Evolutionary conservation across 2,888 invertebrate genomes (phyloP).

Genomic region (Xestia c-nigrum): DNA sequence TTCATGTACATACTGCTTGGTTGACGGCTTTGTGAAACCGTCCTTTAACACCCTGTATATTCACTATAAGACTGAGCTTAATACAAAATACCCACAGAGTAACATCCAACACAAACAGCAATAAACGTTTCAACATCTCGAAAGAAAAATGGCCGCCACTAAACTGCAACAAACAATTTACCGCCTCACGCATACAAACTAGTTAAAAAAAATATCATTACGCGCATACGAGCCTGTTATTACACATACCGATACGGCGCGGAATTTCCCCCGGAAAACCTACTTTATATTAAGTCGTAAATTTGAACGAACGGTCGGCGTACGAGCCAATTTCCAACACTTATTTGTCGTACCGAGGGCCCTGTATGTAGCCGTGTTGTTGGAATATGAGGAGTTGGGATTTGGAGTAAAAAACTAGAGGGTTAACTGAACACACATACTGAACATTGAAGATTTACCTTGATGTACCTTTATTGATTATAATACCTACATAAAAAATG

Average conservation of each 20-base stretch:
- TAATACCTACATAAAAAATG: no score
- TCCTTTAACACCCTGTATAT: background rate
- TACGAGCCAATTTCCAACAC: conserved; percentile 79
- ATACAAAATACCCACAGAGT: background rate
- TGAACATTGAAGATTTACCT: background rate
- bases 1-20: no score
- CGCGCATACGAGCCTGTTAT: conserved; percentile 49
- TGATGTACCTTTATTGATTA: background rate
- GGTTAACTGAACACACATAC: background rate
- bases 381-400: conserved; percentile 26
- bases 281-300: conserved; percentile 85
- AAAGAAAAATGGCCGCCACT: conserved; percentile 31
- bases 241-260: conserved; percentile 71
- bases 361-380: conserved; percentile 51
- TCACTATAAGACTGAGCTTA: background rate
- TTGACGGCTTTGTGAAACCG: no score
- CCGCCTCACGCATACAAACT: conserved; percentile 31
- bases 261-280: conserved; percentile 77
- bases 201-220: conserved; percentile 58
- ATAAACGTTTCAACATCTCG: background rate
- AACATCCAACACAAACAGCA: background rate
- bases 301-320: conserved; percentile 79
- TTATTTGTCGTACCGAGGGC: conserved; percentile 73
- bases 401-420: conserved; percentile 18
- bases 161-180: conserved; percentile 49